Percentiles rank a stretch among this genome's conserved stretches.
phyloP scores from a whole-genome alignment of 2,797 vertebrate genomes.

The Amblyraja radiata region DNA sequence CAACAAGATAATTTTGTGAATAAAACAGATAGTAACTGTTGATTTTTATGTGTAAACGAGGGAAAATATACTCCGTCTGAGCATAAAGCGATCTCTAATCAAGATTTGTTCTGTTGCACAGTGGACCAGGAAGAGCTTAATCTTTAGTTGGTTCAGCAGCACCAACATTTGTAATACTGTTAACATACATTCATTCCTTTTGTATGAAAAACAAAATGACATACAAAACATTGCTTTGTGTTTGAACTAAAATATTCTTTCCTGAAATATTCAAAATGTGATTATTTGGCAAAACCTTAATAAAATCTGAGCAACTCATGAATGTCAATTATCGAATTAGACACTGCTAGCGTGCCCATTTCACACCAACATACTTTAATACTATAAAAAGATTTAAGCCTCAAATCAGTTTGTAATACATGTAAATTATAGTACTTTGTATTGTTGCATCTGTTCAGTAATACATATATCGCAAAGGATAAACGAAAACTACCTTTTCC shows the following conservation, averaged over 20 bases:
- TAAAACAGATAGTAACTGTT: not conserved
- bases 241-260: not conserved
- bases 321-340: not conserved
- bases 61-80: not conserved
- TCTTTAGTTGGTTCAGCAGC: not conserved
- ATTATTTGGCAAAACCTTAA: not conserved
- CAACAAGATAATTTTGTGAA: not conserved
- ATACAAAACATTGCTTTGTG: not conserved
- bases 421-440: not conserved
- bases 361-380: not conserved
- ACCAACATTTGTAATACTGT: not conserved
- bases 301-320: not conserved
- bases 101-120: not conserved
- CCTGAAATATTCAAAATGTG: not conserved
- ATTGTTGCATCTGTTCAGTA: not conserved
- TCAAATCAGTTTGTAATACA: not conserved
- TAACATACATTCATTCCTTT: not conserved
- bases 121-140: not conserved
- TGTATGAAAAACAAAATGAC: not conserved
- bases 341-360: not conserved
- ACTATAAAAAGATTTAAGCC: not conserved
- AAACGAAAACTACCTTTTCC: not conserved
- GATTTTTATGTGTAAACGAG: not conserved
- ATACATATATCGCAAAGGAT: not conserved
- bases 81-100: not conserved